phyloP scores from a whole-genome alignment of 2,888 invertebrate species.

The Phrixothrix hirtus region DNA sequence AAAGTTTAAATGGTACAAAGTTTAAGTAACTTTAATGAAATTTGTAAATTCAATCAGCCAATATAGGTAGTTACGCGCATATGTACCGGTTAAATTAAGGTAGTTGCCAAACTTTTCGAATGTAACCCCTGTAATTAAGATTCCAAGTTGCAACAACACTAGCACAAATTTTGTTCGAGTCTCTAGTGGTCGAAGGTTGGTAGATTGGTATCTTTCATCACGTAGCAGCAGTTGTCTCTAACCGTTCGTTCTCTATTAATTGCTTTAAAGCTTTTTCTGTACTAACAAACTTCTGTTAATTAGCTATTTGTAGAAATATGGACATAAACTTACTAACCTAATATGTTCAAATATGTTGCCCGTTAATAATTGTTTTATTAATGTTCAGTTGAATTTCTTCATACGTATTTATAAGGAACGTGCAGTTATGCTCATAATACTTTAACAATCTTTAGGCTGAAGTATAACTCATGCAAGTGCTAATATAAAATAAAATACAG shows the following conservation, averaged over 20 bases:
- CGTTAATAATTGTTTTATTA: too few species aligned
- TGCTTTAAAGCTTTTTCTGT: slow-evolving; percentile 13
- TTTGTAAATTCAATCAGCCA: slow-evolving; percentile 16
- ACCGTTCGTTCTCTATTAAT: slow-evolving; percentile 26
- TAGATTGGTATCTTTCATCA: slow-evolving; percentile 25
- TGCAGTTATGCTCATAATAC: too few species aligned
- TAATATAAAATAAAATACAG: too few species aligned
- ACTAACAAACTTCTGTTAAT: too few species aligned
- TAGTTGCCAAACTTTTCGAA: slow-evolving; percentile 19
- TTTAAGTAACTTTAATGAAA: slow-evolving; percentile 9
- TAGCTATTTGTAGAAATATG: too few species aligned
- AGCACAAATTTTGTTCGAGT: slow-evolving; percentile 24
- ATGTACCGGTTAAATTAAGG: slow-evolving; percentile 16
- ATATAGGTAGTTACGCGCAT: slow-evolving; percentile 12
- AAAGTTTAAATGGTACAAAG: slow-evolving; percentile 1
- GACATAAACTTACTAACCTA: too few species aligned
- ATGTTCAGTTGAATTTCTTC: too few species aligned
- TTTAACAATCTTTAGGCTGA: too few species aligned
- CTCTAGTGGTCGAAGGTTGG: slow-evolving; percentile 11
- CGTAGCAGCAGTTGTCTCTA: slow-evolving; percentile 25
- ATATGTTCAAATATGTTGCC: too few species aligned
- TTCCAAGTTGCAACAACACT: slow-evolving; percentile 26
- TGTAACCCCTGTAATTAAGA: slow-evolving; percentile 26
- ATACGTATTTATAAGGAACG: too few species aligned
- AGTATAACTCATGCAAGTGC: too few species aligned